Conservation (phyloP, 35 echinoderm and acorn worm species). For the Amphiura filiformis region DNA sequence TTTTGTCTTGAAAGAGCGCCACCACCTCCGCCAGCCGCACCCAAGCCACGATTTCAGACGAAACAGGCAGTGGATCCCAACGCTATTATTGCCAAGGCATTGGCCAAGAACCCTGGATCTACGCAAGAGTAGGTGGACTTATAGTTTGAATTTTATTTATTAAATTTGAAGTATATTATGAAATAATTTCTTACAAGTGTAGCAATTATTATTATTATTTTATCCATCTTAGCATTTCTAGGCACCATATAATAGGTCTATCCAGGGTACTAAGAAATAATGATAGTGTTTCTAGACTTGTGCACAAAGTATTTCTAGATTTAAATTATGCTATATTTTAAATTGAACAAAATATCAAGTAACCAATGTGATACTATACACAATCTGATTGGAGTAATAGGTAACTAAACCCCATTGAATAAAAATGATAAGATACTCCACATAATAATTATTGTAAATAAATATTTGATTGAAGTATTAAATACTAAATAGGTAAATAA, state of each 20-base stretch:
- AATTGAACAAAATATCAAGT: no score
- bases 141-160: neutral
- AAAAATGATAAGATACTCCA: no score
- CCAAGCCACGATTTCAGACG: constrained; percentile 34
- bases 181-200: neutral
- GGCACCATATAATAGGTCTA: neutral
- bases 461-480: no score
- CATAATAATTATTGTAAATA: no score
- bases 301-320: no score
- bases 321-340: no score
- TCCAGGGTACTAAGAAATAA: neutral
- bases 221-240: neutral
- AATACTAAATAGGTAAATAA: no score
- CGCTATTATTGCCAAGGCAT: constrained; percentile 55
- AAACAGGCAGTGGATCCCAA: constrained; percentile 53
- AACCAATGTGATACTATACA: no score
- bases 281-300: neutral
- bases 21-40: constrained; percentile 20
- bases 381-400: no score
- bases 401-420: no score
- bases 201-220: neutral
- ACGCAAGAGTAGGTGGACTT: constrained; percentile 34
- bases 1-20: constrained; percentile 3
- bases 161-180: neutral
- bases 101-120: constrained; percentile 60